A percentile compares a stretch with the other conserved stretches of the same genome.
phyloP scores from a whole-genome alignment of 2,888 invertebrate genomes.

The Pammene aurita region DNA sequence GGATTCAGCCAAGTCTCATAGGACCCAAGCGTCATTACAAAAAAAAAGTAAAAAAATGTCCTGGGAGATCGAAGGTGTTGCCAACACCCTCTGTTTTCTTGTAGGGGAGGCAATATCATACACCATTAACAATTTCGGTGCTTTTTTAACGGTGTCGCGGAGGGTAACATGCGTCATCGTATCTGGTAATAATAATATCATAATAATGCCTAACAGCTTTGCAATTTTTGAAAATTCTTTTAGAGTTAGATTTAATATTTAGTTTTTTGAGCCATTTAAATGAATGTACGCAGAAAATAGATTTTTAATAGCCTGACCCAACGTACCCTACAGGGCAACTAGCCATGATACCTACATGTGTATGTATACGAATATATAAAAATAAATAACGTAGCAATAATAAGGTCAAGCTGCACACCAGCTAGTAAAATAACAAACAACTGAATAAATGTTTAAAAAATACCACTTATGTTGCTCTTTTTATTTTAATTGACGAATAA shows the following conservation, averaged over 20 bases:
- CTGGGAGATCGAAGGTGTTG: constrained; percentile 79
- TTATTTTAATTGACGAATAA: constrained; percentile 74
- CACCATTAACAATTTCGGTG: constrained; percentile 83
- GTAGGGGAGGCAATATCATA: constrained; percentile 85
- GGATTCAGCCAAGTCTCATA: constrained; percentile 81
- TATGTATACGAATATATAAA: neutral
- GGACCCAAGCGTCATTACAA: constrained; percentile 80
- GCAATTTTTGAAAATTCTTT: neutral
- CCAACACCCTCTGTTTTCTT: constrained; percentile 77
- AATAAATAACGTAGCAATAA: constrained; percentile 10
- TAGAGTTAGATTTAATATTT: no score
- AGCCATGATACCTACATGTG: neutral
- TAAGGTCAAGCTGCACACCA: constrained; percentile 26
- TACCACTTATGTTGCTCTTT: constrained; percentile 60
- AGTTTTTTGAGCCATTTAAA: no score
- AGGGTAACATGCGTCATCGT: constrained; percentile 47
- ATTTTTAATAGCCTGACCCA: no score
- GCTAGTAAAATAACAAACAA: constrained; percentile 21
- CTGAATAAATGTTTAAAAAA: constrained; percentile 43
- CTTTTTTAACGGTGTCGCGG: constrained; percentile 83
- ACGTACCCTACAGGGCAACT: no score
- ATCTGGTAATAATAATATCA: constrained; percentile 20
- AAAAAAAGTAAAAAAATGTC: constrained; percentile 74
- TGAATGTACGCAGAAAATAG: no score
- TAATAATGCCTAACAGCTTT: constrained; percentile 11